Evolutionary conservation across 2,113 vertebrate species (phyloP), one percentile per base, ranked within the genome.

Genomic region (Apodemus sylvaticus): DNA sequence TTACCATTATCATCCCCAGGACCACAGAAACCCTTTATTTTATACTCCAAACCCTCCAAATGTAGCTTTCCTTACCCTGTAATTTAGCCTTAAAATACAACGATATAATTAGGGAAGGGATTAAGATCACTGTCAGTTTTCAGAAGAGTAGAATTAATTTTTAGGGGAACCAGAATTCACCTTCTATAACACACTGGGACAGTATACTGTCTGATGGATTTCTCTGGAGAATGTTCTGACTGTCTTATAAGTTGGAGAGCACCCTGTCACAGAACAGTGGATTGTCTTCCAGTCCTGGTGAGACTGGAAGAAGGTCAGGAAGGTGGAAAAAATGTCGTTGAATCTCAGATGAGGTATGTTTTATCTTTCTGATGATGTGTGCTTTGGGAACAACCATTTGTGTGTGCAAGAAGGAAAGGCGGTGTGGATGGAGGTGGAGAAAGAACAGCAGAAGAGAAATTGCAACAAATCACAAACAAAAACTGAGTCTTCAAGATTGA

Each of bases 391-490:
- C 7, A 31, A 78, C 42, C 51, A 73, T 53, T 81, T 90, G 70
- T 87, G 74, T 93, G 82, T 86, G 68, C 66, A 78, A 71, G 73
- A 81, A 78, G 81, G 11, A 36, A 24, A 93, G 66, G 53, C 53
- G 34, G 73, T 62, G 31, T 86, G 85, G 42, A 70, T 60, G 14
- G 22, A 51, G 68, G 68, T 64, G 3, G 85, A 53, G 78, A 93
- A 86, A 82, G 26, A 90, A 4, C 22, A 86, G 31, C 4, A 48
- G 90, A 94, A 45, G 73, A 89, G 66, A 86, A 96, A 92, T 87
- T 91, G n/a, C 79, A 88, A 86, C 60, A 95, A 86, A 95, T 94
- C 91, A 94, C 91, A 95, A 97, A 96, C 95, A 96, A 92, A 92
- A 96, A 71, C 48, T 74, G 73, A 11, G 29, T 82, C 86, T 81